phyloP scores from a whole-genome alignment of 2,113 vertebrate species.

The Abramis brama region DNA sequence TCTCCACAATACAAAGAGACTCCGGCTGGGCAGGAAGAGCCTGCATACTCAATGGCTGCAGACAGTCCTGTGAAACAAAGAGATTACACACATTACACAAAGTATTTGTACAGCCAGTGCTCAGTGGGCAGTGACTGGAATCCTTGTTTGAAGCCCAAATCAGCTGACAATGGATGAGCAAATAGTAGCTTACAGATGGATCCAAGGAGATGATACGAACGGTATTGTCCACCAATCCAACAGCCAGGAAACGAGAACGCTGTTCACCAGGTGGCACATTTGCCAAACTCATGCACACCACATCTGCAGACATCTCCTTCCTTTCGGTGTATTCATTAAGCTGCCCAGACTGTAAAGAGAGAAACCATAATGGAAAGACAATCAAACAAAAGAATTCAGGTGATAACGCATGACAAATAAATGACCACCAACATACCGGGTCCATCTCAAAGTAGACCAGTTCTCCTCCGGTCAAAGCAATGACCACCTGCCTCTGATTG shows the following conservation, averaged over 20 bases:
- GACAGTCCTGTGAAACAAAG: constrained; percentile 82
- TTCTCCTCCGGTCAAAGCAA: constrained; percentile 94
- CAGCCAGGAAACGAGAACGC: constrained; percentile 92
- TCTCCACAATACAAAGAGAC: constrained; percentile 96
- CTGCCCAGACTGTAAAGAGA: constrained; percentile 86
- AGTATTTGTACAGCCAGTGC: not conserved
- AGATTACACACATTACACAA: not conserved
- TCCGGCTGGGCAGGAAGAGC: constrained; percentile 95
- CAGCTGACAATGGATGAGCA: not conserved
- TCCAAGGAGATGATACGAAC: constrained; percentile 98
- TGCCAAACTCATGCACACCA: constrained; percentile 97
- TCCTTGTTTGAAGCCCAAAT: not conserved
- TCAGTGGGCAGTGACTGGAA: not conserved
- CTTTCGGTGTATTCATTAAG: constrained; percentile 97
- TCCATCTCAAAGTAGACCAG: constrained; percentile 99
- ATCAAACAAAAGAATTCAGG: not conserved
- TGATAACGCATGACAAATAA: not conserved
- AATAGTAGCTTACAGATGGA: constrained; percentile 82
- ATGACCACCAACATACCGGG: constrained; percentile 79
- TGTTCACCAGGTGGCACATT: constrained; percentile 97
- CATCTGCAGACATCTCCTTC: constrained; percentile 98
- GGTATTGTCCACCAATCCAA: constrained; percentile 96
- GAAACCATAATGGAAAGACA: not conserved
- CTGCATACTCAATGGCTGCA: constrained; percentile 97
- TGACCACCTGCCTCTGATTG: constrained; percentile 98